phyloP scores from a whole-genome alignment of 2,113 vertebrate species.

The Junco hyemalis region DNA sequence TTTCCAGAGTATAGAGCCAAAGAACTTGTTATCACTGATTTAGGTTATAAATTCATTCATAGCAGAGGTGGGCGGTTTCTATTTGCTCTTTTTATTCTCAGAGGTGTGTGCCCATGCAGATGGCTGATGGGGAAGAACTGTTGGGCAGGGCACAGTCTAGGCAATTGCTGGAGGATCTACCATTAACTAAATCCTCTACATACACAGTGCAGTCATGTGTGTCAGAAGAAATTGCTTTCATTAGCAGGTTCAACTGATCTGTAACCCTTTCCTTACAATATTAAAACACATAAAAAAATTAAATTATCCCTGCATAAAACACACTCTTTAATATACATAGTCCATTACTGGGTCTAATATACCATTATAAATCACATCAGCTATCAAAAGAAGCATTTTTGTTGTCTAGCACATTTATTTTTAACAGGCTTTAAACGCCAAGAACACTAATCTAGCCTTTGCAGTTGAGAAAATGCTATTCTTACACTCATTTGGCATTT shows the following conservation, averaged over 20 bases:
- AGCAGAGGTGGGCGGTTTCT: not conserved
- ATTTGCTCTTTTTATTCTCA: not conserved
- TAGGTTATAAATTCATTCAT: not conserved
- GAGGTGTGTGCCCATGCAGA: not conserved
- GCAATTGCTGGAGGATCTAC: not conserved
- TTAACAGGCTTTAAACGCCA: constrained; percentile 17
- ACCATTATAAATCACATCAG: not conserved
- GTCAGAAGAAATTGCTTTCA: constrained; percentile 21
- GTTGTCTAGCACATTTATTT: constrained; percentile 1
- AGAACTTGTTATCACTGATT: not conserved
- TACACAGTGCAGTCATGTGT: not conserved
- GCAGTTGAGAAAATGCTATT: not conserved
- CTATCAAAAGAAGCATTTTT: constrained; percentile 1
- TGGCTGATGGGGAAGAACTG: not conserved
- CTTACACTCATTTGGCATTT: not conserved
- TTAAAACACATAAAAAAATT: not conserved
- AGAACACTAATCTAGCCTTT: not conserved
- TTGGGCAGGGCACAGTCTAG: not conserved
- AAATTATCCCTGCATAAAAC: not conserved
- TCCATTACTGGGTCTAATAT: not conserved
- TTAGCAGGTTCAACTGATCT: constrained; percentile 12
- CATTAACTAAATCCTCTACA: not conserved
- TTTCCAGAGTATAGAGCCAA: not conserved
- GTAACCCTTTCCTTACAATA: not conserved
- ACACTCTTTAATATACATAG: not conserved